Percentiles rank a stretch among this genome's conserved stretches.
Evolutionary conservation across 2,888 invertebrate species (phyloP).

Genomic region (Alitta virens): DNA sequence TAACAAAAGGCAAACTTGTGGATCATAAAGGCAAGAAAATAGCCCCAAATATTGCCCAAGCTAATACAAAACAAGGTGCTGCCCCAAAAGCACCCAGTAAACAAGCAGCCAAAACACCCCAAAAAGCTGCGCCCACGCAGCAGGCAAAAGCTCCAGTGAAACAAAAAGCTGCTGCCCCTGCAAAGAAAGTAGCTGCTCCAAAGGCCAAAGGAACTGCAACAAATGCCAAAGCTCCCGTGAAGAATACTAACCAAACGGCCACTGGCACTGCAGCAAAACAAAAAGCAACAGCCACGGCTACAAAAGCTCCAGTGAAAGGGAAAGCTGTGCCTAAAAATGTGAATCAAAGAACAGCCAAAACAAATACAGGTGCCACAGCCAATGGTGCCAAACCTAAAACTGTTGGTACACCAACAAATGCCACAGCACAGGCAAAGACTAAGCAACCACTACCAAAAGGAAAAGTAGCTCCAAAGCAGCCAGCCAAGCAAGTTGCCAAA

Average conservation of each 20-base stretch:
- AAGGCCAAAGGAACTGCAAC: background rate
- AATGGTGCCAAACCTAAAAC: too few relatives aligned
- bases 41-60: too few relatives aligned
- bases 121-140: background rate
- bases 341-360: too few relatives aligned
- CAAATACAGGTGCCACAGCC: too few relatives aligned
- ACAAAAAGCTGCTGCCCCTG: background rate
- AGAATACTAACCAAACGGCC: background rate
- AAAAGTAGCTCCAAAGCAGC: background rate
- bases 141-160: background rate
- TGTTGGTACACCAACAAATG: too few relatives aligned
- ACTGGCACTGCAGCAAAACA: too few relatives aligned
- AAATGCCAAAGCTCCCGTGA: background rate
- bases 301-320: conserved; percentile 28
- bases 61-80: too few relatives aligned
- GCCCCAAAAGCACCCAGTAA: background rate
- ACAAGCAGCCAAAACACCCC: background rate
- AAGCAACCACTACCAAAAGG: background rate
- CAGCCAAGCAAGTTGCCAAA: background rate
- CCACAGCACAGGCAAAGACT: background rate
- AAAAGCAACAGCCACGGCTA: too few relatives aligned
- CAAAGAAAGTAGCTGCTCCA: background rate
- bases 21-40: background rate
- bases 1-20: background rate
- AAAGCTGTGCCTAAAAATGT: conserved; percentile 17